These are phyloP conservation scores for Hypolimnas misippus DNA, from an alignment of 2,888 invertebrate genomes.

Conservation along the genomic window DNA sequence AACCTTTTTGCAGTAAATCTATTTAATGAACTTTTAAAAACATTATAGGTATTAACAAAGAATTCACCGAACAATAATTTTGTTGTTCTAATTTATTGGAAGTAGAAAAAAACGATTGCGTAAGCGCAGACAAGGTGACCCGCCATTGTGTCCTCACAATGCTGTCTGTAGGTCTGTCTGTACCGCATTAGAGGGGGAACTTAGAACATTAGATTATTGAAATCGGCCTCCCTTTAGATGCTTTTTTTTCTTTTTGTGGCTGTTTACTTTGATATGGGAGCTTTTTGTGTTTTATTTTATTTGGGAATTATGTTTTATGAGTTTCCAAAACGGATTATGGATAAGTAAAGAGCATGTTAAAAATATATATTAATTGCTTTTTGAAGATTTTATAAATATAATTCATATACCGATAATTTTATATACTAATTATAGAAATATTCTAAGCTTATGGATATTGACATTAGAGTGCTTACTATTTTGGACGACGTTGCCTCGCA, in stretches of 20 bases:
- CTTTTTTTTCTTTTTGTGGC: slow-evolving; percentile 4
- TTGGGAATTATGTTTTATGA: background rate
- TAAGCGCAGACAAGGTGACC: slow-evolving; percentile 47
- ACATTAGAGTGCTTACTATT: no score
- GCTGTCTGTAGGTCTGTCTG: slow-evolving; percentile 37
- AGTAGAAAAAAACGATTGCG: slow-evolving; percentile 24
- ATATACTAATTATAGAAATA: no score
- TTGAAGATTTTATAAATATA: no score
- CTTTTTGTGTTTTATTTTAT: slow-evolving; percentile 12
- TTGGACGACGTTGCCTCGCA: no score
- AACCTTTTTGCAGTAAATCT: no score
- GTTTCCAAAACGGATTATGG: no score
- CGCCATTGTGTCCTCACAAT: slow-evolving; percentile 43
- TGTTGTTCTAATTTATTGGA: slow-evolving; percentile 23
- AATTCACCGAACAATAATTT: slow-evolving; percentile 9
- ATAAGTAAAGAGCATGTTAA: no score
- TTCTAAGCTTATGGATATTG: no score
- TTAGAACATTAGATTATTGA: slow-evolving; percentile 37
- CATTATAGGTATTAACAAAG: background rate
- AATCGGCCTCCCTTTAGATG: slow-evolving; percentile 29
- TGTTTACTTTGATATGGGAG: slow-evolving; percentile 4
- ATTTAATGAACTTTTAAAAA: background rate
- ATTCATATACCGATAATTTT: no score
- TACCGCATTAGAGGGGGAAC: slow-evolving; percentile 30
- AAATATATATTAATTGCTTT: no score